Evolutionary conservation across 2,113 vertebrate genomes (phyloP), one percentile per base, ranked within the genome.

Genomic region (Prietella phreatophila): DNA sequence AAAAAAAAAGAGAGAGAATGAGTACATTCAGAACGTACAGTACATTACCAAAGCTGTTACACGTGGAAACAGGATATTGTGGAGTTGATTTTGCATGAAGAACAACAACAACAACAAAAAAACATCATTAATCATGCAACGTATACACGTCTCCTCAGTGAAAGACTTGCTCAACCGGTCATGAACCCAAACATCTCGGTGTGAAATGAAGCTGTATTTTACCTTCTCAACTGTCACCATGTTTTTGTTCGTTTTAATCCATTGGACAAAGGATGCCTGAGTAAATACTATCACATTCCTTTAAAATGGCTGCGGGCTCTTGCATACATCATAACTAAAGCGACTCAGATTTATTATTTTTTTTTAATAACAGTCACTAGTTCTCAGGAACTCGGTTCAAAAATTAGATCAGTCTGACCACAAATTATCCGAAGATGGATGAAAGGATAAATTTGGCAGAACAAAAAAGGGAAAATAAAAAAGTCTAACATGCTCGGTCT

Each of bases 121-220:
- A 42, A 25, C n/a, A 63, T 22, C 58, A 78, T 61, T 30, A 78
- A 78, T 85, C 84, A 85, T 3, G 15, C 6, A 36, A 27, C 30
- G 15, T 33, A 69, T 27, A 60, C 33, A 60, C 56, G 7, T 17
- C 15, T 55, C 50, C 50, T 19, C 50, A 39, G 58, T 50, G 25
- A 20, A 56, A 61, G 78, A 85, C 85, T 65, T 73, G 85, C 85
- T 87, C 27, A 36, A 82, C 90, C 30, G 69, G 83, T 85, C 80
- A 50, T 39, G 58, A 85, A 76, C 75, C 25, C 56, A 88, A 80
- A 53, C 83, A 85, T 56, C 25, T 63, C 7, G 8, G 47, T 36
- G 47, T 69, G 47, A 85, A 84, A 79, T 25, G 30, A 85, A 82
- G 58, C 27, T 86, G n/a, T 55, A 73, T 61, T 30, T 83, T 39